phyloP scores from a whole-genome alignment of 2,888 invertebrate genomes.

The Diarsia dahlii region DNA sequence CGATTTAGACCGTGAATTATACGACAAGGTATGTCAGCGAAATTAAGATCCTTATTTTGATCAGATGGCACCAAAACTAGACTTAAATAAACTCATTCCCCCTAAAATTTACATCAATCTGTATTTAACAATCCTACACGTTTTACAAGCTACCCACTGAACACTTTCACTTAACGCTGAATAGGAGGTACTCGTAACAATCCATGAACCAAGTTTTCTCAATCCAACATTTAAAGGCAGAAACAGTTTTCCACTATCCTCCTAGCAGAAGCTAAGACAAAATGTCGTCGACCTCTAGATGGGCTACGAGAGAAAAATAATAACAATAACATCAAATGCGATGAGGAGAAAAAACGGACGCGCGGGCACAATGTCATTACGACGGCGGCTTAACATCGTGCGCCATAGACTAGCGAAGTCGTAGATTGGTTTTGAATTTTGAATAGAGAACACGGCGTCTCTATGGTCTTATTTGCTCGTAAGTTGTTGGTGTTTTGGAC shows the following conservation, averaged over 20 bases:
- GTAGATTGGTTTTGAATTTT: slow-evolving; percentile 62
- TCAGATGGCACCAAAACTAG: neutral
- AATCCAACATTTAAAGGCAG: neutral
- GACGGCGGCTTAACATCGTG: slow-evolving; percentile 80
- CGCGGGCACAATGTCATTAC: slow-evolving; percentile 88
- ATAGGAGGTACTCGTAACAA: neutral
- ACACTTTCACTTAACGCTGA: too few species aligned
- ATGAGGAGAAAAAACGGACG: slow-evolving; percentile 86
- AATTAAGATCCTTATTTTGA: too few species aligned
- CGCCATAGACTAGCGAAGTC: slow-evolving; percentile 75
- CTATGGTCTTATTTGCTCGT: neutral
- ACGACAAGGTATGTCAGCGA: too few species aligned
- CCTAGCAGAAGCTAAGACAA: slow-evolving; percentile 61
- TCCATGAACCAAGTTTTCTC: slow-evolving; percentile 1
- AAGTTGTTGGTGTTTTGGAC: too few species aligned
- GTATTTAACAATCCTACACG: neutral
- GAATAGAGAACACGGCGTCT: slow-evolving; percentile 10
- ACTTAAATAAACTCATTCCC: neutral
- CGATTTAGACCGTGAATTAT: too few species aligned
- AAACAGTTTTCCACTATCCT: slow-evolving; percentile 33
- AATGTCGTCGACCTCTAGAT: slow-evolving; percentile 81
- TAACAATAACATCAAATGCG: slow-evolving; percentile 89
- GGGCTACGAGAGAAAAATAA: slow-evolving; percentile 85
- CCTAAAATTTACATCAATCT: neutral
- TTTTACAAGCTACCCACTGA: too few species aligned